Conservation (phyloP, 2,113 vertebrate species). For the Pachycephala philippinensis region DNA sequence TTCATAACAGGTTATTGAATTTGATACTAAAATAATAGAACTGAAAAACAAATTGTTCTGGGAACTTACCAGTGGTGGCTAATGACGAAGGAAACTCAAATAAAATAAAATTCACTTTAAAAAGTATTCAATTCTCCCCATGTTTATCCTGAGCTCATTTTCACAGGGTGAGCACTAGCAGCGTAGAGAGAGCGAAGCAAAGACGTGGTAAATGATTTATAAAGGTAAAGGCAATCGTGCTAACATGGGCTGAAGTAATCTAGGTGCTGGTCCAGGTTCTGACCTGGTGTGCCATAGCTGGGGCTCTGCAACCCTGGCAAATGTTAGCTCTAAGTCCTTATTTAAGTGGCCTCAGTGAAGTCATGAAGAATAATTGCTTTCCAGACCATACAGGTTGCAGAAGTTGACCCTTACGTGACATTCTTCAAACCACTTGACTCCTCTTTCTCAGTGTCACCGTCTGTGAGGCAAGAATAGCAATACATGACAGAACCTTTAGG, state of each 20-base stretch:
- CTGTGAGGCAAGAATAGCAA: neutral
- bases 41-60: neutral
- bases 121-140: neutral
- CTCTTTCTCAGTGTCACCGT: neutral
- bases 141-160: neutral
- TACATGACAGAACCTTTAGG: neutral
- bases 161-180: neutral
- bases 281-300: rapidly evolving
- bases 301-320: neutral
- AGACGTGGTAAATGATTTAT: neutral
- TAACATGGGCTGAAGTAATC: neutral
- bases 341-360: neutral
- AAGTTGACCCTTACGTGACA: neutral
- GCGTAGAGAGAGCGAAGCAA: neutral
- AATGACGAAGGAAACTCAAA: neutral
- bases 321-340: neutral
- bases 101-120: neutral
- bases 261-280: neutral
- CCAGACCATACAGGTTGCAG: neutral
- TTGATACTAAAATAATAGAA: neutral
- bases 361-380: neutral
- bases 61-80: neutral
- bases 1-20: neutral
- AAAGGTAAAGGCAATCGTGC: neutral
- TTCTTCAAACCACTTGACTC: neutral